Evolutionary conservation across 2,113 vertebrate species (phyloP), one percentile per base, ranked within the genome.

Genomic region (Arizona elegans): DNA sequence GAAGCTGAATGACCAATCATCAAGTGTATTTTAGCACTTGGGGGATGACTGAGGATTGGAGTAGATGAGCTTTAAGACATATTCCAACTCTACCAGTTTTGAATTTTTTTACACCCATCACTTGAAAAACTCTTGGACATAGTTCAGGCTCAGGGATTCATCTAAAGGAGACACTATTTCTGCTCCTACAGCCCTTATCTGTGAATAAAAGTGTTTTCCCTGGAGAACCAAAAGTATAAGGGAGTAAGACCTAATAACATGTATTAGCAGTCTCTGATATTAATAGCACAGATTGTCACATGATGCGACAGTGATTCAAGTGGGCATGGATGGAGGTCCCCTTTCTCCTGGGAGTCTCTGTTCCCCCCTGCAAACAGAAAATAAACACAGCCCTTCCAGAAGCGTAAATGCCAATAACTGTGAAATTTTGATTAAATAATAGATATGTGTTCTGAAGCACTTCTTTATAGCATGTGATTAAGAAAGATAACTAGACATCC

Each of bases 371-470:
- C 97, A 98, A 98, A 98, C 97, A 98, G 98, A 98, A 99, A 99
- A 99, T 99, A 98, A 99, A 99, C 98, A 99, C 98, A 98, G 98
- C 96, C 97, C 97, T 97, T 97, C 91, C 92, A 97, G 97, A 93
- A 97, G 97, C 97, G 96, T 97, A 96, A 97, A 97, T 96, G 98
- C 97, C 98, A 98, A 98, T 98, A 98, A 98, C 98, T 98, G 98
- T 98, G 98, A 98, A 97, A 98, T 98, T 99, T 99, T 99, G 99
- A 99, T 99, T 99, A 98, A 99, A 99, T 99, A 99, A 99, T 99
- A 99, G 98, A 99, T 99, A 98, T 98, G 98, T 98, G 99, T 98
- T 99, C 97, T 98, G 97, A 97, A 98, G 98, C 97, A 96, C 97
- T 97, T 97, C 97, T 98, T 98, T 98, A 98, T 96, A 97, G 98